These are phyloP conservation scores for Amazona ochrocephala DNA, from an alignment of 2,797 vertebrate species.

Conservation along the genomic window DNA sequence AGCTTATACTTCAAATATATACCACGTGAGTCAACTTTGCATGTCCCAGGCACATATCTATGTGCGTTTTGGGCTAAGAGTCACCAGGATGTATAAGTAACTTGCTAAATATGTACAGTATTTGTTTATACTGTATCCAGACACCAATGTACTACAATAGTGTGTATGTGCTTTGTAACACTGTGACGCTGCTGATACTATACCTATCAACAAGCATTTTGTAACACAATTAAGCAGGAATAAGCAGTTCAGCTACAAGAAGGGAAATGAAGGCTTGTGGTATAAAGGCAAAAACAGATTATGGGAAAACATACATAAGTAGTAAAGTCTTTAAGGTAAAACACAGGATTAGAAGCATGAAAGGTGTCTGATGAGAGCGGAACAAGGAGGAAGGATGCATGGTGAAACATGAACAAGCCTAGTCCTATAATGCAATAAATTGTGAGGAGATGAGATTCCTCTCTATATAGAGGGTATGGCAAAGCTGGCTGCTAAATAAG, in stretches of 20 bases:
- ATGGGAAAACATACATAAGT: not conserved
- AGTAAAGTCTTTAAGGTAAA: not conserved
- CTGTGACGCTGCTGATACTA: not conserved
- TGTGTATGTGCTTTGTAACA: not conserved
- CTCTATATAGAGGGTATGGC: too few relatives aligned
- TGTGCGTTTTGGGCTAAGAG: conserved; percentile 30
- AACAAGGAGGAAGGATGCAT: not conserved
- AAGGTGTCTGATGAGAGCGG: not conserved
- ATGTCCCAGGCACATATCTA: not conserved
- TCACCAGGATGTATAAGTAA: conserved; percentile 43
- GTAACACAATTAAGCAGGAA: not conserved
- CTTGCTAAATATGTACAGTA: conserved; percentile 22
- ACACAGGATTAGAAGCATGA: not conserved
- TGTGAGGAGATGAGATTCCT: fast-evolving
- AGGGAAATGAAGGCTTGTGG: not conserved
- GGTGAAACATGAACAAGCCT: not conserved
- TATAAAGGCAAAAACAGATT: not conserved
- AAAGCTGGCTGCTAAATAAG: not conserved
- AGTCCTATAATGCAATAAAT: not conserved
- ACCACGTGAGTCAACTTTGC: conserved; percentile 40
- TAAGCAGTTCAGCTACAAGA: not conserved
- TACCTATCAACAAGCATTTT: not conserved
- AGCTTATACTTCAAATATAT: conserved; percentile 26
- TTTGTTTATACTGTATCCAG: not conserved
- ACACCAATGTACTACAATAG: not conserved